phyloP scores from a whole-genome alignment of 2,797 vertebrate species.

The Gadopsis bispinosus region DNA sequence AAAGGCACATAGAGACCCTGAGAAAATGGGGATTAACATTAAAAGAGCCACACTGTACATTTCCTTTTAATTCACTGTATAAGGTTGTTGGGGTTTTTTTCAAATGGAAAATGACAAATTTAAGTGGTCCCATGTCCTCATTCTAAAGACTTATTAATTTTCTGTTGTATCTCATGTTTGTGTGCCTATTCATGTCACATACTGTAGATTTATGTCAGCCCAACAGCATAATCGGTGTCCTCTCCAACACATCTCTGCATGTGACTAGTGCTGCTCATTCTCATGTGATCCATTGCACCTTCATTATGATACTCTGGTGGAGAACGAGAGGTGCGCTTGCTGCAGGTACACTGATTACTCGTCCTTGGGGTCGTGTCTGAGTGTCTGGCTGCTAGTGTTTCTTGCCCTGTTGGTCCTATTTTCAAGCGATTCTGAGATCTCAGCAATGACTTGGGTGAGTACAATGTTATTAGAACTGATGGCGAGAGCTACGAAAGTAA shows the following conservation, averaged over 20 bases:
- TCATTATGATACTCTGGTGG: conserved; percentile 55
- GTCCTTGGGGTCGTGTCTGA: conserved; percentile 58
- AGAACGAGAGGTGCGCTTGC: conserved; percentile 46
- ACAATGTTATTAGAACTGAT: conserved; percentile 9
- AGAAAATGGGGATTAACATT: not conserved
- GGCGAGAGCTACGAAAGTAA: not conserved
- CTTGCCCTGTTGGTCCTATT: conserved; percentile 10
- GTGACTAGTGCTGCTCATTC: conserved; percentile 40
- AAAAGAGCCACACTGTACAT: not conserved
- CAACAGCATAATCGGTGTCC: not conserved
- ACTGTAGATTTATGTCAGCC: not conserved
- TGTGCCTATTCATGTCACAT: not conserved
- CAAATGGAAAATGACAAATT: not conserved
- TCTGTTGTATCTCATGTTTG: not conserved
- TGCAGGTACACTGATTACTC: conserved; percentile 68
- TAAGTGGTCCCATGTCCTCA: not conserved
- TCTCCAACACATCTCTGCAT: not conserved
- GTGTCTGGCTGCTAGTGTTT: conserved; percentile 20
- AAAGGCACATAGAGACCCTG: not conserved
- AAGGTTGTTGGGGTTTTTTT: not conserved
- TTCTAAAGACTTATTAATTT: not conserved
- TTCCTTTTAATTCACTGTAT: not conserved
- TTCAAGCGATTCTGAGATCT: conserved; percentile 11
- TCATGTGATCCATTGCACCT: conserved; percentile 42
- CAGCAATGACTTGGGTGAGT: conserved; percentile 14